These are phyloP conservation scores for Anseranas semipalmata DNA, from an alignment of 2,113 vertebrate genomes.

Conservation along the genomic window DNA sequence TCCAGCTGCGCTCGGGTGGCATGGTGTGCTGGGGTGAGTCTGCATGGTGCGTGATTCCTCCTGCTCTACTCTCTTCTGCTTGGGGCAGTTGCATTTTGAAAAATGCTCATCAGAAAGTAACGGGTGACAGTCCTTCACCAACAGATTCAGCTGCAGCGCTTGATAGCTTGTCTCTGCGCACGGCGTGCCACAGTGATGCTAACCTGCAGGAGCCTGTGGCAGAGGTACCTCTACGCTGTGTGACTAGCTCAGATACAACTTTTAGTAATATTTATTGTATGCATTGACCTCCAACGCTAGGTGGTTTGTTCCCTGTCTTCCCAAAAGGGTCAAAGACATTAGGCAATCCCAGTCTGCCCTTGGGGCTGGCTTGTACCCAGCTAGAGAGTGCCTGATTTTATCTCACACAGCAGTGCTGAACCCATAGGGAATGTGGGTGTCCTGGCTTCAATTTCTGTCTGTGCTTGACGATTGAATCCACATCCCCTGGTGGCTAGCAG, in stretches of 20 bases:
- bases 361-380: not conserved
- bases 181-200: not conserved
- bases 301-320: not conserved
- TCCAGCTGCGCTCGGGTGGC: not conserved
- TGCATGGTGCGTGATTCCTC: rapidly evolving
- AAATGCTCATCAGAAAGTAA: not conserved
- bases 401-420: not conserved
- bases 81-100: rapidly evolving
- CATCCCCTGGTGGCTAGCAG: not conserved
- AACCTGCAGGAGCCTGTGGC: not conserved
- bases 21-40: not conserved
- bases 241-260: not conserved
- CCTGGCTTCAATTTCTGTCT: not conserved
- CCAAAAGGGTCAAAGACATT: not conserved
- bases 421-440: not conserved
- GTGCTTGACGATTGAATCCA: not conserved
- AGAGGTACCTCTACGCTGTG: not conserved
- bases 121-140: not conserved
- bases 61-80: not conserved
- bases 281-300: not conserved
- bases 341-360: not conserved
- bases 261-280: not conserved
- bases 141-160: not conserved
- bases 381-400: not conserved
- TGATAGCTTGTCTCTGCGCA: not conserved